phyloP scores from a whole-genome alignment of 2,888 invertebrate genomes.

The Macrophya alboannulata region DNA sequence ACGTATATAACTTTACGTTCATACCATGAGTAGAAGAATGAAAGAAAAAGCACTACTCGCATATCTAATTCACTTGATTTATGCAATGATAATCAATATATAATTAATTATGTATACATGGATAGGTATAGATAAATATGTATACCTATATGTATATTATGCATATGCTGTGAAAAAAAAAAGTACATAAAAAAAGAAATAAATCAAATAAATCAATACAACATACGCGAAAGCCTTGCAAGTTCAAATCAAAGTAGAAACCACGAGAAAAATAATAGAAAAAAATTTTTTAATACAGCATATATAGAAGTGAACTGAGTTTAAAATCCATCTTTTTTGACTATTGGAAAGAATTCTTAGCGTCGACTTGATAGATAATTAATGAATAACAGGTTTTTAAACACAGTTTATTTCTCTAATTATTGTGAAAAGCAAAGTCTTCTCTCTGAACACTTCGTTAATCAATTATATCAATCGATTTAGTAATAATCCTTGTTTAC shows the following conservation, averaged over 20 bases:
- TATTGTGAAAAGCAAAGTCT: slow-evolving; percentile 4
- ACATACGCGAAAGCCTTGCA: slow-evolving; percentile 2
- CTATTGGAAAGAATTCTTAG: not conserved
- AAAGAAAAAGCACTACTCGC: not conserved
- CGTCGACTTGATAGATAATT: not conserved
- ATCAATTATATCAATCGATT: slow-evolving; percentile 22
- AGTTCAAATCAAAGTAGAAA: not conserved
- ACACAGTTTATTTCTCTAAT: slow-evolving; percentile 35
- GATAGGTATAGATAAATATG: no score
- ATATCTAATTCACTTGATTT: not conserved
- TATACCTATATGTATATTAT: no score
- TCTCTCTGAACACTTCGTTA: not conserved
- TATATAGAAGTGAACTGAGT: slow-evolving; percentile 19
- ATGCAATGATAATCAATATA: not conserved
- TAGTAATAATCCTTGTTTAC: slow-evolving; percentile 29
- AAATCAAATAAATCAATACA: not conserved
- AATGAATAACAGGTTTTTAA: slow-evolving; percentile 22
- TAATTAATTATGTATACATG: no score
- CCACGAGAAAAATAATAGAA: not conserved
- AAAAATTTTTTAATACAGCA: not conserved
- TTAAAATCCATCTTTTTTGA: slow-evolving; percentile 20
- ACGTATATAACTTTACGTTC: not conserved
- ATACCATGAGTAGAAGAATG: no score
- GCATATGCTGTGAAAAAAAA: not conserved
- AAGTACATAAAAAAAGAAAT: not conserved